Conservation (phyloP, 1,140 invertebrate species). For the Drepana arcuata region DNA sequence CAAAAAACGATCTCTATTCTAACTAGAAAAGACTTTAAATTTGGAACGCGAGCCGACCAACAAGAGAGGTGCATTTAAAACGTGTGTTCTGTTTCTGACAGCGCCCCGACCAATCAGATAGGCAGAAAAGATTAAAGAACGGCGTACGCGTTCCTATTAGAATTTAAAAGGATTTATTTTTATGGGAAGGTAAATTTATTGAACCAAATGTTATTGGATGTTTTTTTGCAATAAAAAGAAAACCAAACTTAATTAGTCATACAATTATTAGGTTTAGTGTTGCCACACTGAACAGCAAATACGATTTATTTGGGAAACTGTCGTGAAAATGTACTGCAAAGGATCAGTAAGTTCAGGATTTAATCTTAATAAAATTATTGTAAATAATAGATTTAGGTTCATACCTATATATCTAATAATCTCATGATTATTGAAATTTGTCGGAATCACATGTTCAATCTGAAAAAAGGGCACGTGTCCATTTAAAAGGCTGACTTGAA, state of each 20-base stretch:
- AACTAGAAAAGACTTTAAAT: slow-evolving; percentile 30
- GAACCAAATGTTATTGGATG: neutral
- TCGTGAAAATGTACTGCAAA: too few relatives aligned
- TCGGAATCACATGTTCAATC: too few relatives aligned
- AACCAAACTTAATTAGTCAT: neutral
- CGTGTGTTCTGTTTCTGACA: slow-evolving; percentile 49
- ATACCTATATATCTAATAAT: neutral
- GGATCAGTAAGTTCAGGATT: too few relatives aligned
- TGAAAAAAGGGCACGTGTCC: slow-evolving; percentile 15
- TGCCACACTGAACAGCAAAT: neutral
- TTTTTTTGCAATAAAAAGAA: neutral
- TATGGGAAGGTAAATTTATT: slow-evolving; percentile 1
- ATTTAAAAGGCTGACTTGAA: too few relatives aligned
- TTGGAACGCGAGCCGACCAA: slow-evolving; percentile 37
- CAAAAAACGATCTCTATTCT: slow-evolving; percentile 22
- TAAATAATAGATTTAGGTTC: neutral
- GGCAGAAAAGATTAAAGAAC: slow-evolving; percentile 39
- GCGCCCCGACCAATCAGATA: slow-evolving; percentile 51
- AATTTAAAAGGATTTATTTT: slow-evolving; percentile 46
- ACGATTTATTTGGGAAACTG: neutral
- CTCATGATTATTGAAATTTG: neutral
- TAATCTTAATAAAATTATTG: too few relatives aligned
- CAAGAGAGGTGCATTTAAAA: slow-evolving; percentile 48
- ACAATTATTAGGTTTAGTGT: neutral
- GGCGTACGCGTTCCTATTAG: slow-evolving; percentile 34